Conservation (phyloP, 2,888 invertebrate genomes). For the Pemphredon lugubris region DNA sequence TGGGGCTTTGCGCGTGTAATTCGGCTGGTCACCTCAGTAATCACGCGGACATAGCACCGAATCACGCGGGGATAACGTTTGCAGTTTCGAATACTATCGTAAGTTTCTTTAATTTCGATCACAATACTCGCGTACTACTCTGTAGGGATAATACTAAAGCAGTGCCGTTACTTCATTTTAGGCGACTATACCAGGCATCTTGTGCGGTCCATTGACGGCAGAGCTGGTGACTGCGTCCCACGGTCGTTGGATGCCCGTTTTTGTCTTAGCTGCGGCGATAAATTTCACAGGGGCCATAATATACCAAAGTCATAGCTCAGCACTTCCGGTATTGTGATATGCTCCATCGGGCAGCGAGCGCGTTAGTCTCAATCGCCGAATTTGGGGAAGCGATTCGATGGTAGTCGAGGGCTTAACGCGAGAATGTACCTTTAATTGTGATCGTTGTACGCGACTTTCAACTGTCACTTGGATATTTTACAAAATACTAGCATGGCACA, state of each 20-base stretch:
- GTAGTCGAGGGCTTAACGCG: slow-evolving; percentile 13
- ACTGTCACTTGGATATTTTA: slow-evolving; percentile 14
- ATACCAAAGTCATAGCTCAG: slow-evolving; percentile 88
- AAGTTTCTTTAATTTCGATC: slow-evolving; percentile 31
- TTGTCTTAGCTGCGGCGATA: slow-evolving; percentile 87
- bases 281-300: slow-evolving; percentile 88
- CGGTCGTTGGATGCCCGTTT: slow-evolving; percentile 89
- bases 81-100: slow-evolving; percentile 89
- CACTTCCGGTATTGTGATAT: slow-evolving; percentile 84
- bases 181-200: slow-evolving; percentile 89
- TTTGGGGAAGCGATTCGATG: slow-evolving; percentile 12
- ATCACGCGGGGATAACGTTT: slow-evolving; percentile 89
- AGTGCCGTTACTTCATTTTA: slow-evolving; percentile 65
- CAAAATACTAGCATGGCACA: slow-evolving; percentile 20
- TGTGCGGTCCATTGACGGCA: slow-evolving; percentile 89
- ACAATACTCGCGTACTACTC: background rate
- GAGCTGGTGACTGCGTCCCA: slow-evolving; percentile 87
- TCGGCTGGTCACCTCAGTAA: slow-evolving; percentile 90
- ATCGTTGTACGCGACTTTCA: slow-evolving; percentile 11
- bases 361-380: slow-evolving; percentile 13
- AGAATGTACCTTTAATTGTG: slow-evolving; percentile 21
- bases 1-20: slow-evolving; percentile 89
- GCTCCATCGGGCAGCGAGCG: slow-evolving; percentile 1
- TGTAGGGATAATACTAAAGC: background rate
- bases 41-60: slow-evolving; percentile 89